Evolutionary conservation across 2,888 invertebrate genomes (phyloP).

Genomic region (Cephus rjabovi): DNA sequence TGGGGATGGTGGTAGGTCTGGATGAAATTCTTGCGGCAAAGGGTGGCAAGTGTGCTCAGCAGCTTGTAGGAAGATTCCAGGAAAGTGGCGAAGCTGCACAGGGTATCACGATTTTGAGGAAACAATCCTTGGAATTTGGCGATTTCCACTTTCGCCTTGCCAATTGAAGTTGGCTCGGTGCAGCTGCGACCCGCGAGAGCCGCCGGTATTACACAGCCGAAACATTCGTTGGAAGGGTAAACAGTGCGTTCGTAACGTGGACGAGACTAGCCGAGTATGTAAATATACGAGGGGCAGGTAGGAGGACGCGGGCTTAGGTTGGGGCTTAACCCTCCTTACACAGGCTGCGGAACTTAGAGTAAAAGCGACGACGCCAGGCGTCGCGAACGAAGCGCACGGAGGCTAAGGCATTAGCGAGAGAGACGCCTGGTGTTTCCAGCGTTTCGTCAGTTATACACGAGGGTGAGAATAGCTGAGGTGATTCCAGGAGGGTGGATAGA

Average conservation of each 20-base stretch:
- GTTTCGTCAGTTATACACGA: slow-evolving; percentile 36
- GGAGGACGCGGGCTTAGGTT: slow-evolving; percentile 8
- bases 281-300: slow-evolving; percentile 12
- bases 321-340: slow-evolving; percentile 1
- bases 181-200: too few species aligned
- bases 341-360: background rate
- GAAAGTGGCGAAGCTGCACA: too few species aligned
- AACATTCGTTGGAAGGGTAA: slow-evolving; percentile 41
- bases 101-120: too few species aligned
- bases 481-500: slow-evolving; percentile 13
- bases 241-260: slow-evolving; percentile 38
- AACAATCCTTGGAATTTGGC: too few species aligned
- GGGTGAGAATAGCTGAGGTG: slow-evolving; percentile 26
- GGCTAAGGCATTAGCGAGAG: slow-evolving; percentile 47
- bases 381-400: slow-evolving; percentile 16
- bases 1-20: too few species aligned
- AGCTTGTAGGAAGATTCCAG: too few species aligned
- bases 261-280: slow-evolving; percentile 33
- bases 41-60: too few species aligned
- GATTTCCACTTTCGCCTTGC: too few species aligned
- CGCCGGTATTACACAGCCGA: slow-evolving; percentile 21
- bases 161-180: too few species aligned
- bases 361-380: slow-evolving; percentile 16
- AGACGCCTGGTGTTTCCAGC: slow-evolving; percentile 35
- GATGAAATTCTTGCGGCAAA: too few species aligned